These are phyloP conservation scores for Phyto melanocephala DNA, from an alignment of 2,888 invertebrate species.

Conservation along the genomic window DNA sequence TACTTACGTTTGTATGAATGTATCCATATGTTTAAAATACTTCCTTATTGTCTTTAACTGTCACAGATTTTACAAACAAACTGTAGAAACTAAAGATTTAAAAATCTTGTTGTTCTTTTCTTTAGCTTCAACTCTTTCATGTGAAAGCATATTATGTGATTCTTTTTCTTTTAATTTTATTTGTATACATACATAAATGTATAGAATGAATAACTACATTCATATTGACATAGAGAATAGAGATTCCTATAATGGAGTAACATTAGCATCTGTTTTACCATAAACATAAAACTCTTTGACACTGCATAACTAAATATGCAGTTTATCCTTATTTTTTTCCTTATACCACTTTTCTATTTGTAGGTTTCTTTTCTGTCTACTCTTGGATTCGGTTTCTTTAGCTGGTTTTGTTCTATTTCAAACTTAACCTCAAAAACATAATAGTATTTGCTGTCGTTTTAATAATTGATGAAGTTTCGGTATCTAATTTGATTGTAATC, in stretches of 20 bases:
- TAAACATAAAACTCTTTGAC: constrained; percentile 64
- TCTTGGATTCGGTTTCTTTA: neutral
- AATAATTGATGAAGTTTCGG: constrained; percentile 67
- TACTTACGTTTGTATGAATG: too few species aligned
- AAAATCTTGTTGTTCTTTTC: constrained; percentile 13
- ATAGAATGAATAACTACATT: neutral
- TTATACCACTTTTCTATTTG: constrained; percentile 29
- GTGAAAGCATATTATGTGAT: constrained; percentile 27
- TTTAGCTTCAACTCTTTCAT: neutral
- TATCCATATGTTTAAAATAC: constrained; percentile 33
- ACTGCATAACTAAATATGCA: constrained; percentile 64
- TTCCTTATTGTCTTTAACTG: constrained; percentile 62
- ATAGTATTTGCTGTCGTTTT: constrained; percentile 64
- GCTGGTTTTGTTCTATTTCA: neutral
- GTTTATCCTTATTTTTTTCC: constrained; percentile 54
- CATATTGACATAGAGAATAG: neutral
- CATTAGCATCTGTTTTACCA: constrained; percentile 63
- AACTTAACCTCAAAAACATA: constrained; percentile 55
- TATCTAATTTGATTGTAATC: constrained; percentile 69
- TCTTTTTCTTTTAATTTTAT: neutral
- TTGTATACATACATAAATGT: neutral
- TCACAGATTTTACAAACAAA: constrained; percentile 51
- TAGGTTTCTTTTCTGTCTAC: neutral
- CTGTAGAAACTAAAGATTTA: neutral
- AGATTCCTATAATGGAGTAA: neutral